Base-by-base conservation (phyloP, 1,140 invertebrate species). In the Ceratina australensis region DNA sequence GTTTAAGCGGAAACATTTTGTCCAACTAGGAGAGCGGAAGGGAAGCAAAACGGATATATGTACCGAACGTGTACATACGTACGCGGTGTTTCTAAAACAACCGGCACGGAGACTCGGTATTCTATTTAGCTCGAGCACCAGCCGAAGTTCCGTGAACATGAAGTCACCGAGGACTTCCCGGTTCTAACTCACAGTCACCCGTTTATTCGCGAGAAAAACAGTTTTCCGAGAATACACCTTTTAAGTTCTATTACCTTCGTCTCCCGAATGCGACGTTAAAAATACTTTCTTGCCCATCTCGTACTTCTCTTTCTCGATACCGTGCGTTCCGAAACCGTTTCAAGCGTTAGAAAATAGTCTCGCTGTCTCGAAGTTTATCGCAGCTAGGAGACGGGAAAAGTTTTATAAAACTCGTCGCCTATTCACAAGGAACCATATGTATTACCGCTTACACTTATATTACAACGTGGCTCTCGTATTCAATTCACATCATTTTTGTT, bases 1-100 rank as follows among this genome's bases (percentile, higher is more conserved):
- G 22, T 78, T 78, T 49, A 64, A 54, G 33, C 76, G 68, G 69
- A 57, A 72, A 65, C 69, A 49, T 72, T 65, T 72, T 56, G 59
- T 65, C 50, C 50, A 3, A 24, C 47, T 33, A 20, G 59, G 50
- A n/a, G 24, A 65, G 33, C 42, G n/a, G 10, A 1, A 16, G 15
- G 10, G 13, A 10, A 63, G 16, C 12, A 2, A 22, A 3, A 47
- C 3, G n/a, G 3, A 20, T n/a, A 20, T 3, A 42, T 5, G 20
- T n/a, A n/a, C 3, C 12, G 28, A 57, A 60, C 28, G n/a, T 5
- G 3, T 28, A 28, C n/a, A 28, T 60, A 64, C 24, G 22, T 5
- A 56, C 49, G 18, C 10, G 33, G 22, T 57, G 50, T 71, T 54
- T 52, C 67, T 22, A 33, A 50, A 71, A 77, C 67, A n/a, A 50